Base-by-base conservation (phyloP, 1,140 invertebrate species). In the Tribolium castaneum region DNA sequence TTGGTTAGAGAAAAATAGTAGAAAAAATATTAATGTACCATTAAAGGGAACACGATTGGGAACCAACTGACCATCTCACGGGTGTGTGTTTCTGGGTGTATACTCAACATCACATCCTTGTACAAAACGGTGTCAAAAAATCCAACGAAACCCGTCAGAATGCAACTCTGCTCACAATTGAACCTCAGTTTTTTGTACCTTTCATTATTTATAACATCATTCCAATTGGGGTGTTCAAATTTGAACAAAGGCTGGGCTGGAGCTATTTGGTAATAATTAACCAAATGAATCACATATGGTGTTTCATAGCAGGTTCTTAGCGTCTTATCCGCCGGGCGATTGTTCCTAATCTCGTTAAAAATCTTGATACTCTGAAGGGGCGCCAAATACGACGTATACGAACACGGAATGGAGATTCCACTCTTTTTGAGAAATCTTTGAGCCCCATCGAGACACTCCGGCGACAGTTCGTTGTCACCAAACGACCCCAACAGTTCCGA, bases 381-480 rank as follows among this genome's bases (percentile, higher is more conserved):
- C 74, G 93, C 92, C 19, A 99, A 89, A 87, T 94, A 98, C 0
- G 97, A 99, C 1, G 94, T 97, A 82, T 99, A 99, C 73, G 92
- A 92, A 81, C 87, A 87, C 3, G 98, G 98, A 87, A 99, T 99
- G 84, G 95, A 97, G 72, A 99, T 94, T 13, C 97, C 97, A 89
- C 93, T 93, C 52, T 93, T 91, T 89, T 96, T 97, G 0, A 99
- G 87, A 80, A 97, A 94, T 50, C 93, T 91, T 82, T 97, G 93
- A 9, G 97, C 97, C 4, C 98, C 97, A 90, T 99, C 97, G 9
- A 99, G 90, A 89, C 98, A 99, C 88, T 99, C 99, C 0, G 99
- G 99, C 0, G 97, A 98, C 0, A 99, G 90, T 89, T 99, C 99
- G 87, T 99, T 99, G 86, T 99, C 98, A 13, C 97, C 98, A 90